phyloP scores from a whole-genome alignment of 2,113 vertebrate species.

The Xiphias gladius region DNA sequence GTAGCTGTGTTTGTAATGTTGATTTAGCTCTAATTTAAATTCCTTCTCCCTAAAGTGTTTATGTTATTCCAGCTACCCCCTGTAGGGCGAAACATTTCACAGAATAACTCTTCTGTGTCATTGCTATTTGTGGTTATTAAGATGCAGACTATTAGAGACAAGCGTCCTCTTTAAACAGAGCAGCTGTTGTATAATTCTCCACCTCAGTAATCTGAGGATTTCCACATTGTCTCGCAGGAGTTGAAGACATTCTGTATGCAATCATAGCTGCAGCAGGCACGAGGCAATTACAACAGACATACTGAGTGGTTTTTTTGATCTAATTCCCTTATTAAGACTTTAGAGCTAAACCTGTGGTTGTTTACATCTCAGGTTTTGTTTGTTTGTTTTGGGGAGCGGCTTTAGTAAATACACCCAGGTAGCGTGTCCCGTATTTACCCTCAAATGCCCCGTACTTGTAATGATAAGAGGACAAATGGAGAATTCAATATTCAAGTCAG shows the following conservation, averaged over 20 bases:
- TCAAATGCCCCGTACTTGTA: background rate
- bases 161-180: slow-evolving; percentile 69
- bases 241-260: slow-evolving; percentile 69
- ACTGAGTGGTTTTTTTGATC: slow-evolving; percentile 46
- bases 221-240: slow-evolving; percentile 74
- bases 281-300: slow-evolving; percentile 76
- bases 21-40: slow-evolving; percentile 45
- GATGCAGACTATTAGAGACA: slow-evolving; percentile 70
- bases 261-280: slow-evolving; percentile 76
- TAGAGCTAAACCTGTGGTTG: slow-evolving; percentile 49
- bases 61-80: slow-evolving; percentile 44
- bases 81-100: slow-evolving; percentile 49
- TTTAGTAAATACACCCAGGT: slow-evolving; percentile 28
- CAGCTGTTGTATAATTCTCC: slow-evolving; percentile 81
- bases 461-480: slow-evolving; percentile 15
- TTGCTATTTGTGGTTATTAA: slow-evolving; percentile 74
- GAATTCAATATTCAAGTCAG: slow-evolving; percentile 14
- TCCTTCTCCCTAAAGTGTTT: slow-evolving; percentile 49
- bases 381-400: background rate
- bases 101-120: slow-evolving; percentile 64
- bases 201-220: slow-evolving; percentile 78
- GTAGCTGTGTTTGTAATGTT: slow-evolving; percentile 31
- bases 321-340: slow-evolving; percentile 73
- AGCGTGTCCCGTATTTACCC: slow-evolving; percentile 18
- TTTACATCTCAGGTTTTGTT: slow-evolving; percentile 46